Conservation (phyloP, 2,113 vertebrate genomes). For the Lathamus discolor region DNA sequence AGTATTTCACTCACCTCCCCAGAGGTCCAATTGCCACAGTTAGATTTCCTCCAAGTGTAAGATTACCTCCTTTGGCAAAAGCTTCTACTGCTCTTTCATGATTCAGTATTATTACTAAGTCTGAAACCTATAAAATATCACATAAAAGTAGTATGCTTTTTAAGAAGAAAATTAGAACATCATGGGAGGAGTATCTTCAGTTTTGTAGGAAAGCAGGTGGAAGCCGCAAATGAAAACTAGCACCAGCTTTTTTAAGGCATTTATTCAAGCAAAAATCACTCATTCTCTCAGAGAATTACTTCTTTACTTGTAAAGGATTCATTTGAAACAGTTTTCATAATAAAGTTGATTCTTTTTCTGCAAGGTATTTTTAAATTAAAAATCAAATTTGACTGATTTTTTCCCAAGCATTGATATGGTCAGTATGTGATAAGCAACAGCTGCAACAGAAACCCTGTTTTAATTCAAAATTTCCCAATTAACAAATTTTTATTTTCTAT, state of each 20-base stretch:
- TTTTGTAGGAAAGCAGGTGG: background rate
- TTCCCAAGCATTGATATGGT: background rate
- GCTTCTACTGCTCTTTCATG: constrained; percentile 93
- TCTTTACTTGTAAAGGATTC: background rate
- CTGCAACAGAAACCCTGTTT: background rate
- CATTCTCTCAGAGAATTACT: background rate
- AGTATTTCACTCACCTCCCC: constrained; percentile 75
- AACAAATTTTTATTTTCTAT: background rate
- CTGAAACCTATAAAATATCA: constrained; percentile 83
- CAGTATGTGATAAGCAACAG: background rate
- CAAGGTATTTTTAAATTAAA: background rate
- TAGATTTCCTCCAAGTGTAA: constrained; percentile 93
- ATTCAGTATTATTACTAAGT: constrained; percentile 95
- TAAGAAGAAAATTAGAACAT: background rate
- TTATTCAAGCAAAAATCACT: background rate
- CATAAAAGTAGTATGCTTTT: background rate
- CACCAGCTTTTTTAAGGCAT: background rate
- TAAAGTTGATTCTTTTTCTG: constrained; percentile 10
- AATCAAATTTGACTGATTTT: background rate
- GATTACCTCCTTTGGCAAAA: constrained; percentile 94
- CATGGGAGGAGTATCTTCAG: background rate
- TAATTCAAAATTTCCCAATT: background rate
- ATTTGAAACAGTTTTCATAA: background rate
- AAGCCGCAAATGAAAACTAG: background rate
- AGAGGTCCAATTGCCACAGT: constrained; percentile 94